A percentile compares a stretch with the other conserved stretches of the same genome.
Evolutionary conservation across 2,797 vertebrate species (phyloP).

Genomic region (Carapus acus): DNA sequence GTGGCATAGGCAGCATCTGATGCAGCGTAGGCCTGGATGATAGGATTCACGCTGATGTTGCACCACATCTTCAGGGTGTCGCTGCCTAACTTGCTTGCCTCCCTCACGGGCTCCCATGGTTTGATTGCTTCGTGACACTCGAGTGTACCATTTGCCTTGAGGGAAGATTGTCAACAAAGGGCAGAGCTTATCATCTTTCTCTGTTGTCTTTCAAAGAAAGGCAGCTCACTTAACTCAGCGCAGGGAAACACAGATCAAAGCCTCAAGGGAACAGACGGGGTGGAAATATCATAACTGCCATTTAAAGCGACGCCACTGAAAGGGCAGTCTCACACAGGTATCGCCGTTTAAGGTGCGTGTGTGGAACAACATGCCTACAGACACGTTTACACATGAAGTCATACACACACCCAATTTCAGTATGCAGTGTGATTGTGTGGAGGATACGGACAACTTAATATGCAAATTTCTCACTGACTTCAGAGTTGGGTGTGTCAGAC

Average conservation of each 20-base stretch:
- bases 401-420: too few relatives aligned
- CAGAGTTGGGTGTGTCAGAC: too few relatives aligned
- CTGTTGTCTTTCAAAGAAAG: constrained; percentile 26
- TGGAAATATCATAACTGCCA: constrained; percentile 9
- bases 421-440: too few relatives aligned
- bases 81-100: constrained; percentile 44
- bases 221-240: constrained; percentile 20
- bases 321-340: constrained; percentile 54
- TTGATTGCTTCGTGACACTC: constrained; percentile 54
- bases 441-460: too few relatives aligned
- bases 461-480: too few relatives aligned
- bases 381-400: too few relatives aligned
- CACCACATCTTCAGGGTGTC: constrained; percentile 62
- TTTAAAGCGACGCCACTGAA: constrained; percentile 26
- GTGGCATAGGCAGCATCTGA: constrained; percentile 18
- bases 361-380: too few relatives aligned
- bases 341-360: constrained; percentile 22
- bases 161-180: constrained; percentile 12
- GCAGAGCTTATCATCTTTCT: constrained; percentile 23
- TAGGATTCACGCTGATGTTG: constrained; percentile 47
- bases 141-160: constrained; percentile 60
- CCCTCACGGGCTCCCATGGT: constrained; percentile 57
- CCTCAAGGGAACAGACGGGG: constrained; percentile 22
- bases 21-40: constrained; percentile 38
- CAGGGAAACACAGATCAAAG: constrained; percentile 20